Percentiles rank a stretch among this genome's conserved stretches.
Evolutionary conservation across 2,113 vertebrate genomes (phyloP).

Genomic region (Glaucomys volans): DNA sequence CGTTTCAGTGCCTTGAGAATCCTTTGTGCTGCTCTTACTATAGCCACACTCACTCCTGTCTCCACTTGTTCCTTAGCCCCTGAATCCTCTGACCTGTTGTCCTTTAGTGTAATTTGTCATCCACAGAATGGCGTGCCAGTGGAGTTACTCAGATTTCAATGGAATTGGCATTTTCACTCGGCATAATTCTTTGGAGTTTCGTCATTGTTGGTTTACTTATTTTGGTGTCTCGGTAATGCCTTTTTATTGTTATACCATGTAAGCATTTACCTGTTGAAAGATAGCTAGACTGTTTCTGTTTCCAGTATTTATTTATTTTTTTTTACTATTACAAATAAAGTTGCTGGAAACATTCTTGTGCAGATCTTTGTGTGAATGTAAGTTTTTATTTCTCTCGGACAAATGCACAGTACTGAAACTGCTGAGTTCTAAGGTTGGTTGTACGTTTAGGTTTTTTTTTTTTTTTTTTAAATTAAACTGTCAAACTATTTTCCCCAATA

Average conservation of each 20-base stretch:
- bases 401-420: background rate
- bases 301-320: too few relatives aligned
- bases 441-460: background rate
- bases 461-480: background rate
- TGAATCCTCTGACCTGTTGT: background rate
- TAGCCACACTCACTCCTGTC: background rate
- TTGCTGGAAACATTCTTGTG: background rate
- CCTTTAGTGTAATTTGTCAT: background rate
- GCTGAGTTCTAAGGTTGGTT: background rate
- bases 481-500: background rate
- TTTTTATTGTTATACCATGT: background rate
- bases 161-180: background rate
- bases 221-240: background rate
- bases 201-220: background rate
- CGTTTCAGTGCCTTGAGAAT: background rate
- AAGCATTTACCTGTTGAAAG: background rate
- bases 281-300: background rate
- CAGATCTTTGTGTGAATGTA: background rate
- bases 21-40: background rate
- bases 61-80: background rate
- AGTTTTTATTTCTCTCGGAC: background rate
- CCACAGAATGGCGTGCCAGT: background rate
- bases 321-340: background rate
- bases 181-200: background rate
- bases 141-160: background rate